phyloP scores from a whole-genome alignment of 2,797 vertebrate genomes.

The Parauchenoglanis punctatus region DNA sequence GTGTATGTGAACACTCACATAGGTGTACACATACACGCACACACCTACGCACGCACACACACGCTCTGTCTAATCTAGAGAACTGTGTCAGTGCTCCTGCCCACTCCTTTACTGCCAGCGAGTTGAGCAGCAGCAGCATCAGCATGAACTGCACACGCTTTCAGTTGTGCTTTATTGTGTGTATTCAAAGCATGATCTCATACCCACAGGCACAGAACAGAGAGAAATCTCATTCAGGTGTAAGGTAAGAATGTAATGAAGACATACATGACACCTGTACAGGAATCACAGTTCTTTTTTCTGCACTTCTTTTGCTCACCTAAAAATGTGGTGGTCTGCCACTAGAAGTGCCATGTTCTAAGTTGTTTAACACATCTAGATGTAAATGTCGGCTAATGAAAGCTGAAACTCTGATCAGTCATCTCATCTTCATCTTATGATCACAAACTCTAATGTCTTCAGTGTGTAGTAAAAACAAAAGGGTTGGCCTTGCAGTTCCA shows the following conservation, averaged over 20 bases:
- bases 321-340: background rate
- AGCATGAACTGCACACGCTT: background rate
- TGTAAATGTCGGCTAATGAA: background rate
- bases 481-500: background rate
- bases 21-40: background rate
- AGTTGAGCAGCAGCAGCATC: background rate
- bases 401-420: background rate
- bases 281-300: background rate
- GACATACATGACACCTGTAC: background rate
- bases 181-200: background rate
- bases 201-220: background rate
- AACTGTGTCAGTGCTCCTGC: slow-evolving; percentile 9
- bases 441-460: background rate
- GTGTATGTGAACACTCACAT: background rate
- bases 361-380: background rate
- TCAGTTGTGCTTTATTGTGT: slow-evolving; percentile 9
- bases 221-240: background rate
- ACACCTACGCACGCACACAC: no score
- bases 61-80: background rate
- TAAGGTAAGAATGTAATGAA: background rate
- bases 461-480: background rate
- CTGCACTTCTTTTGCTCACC: background rate
- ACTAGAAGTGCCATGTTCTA: background rate
- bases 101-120: slow-evolving; percentile 8
- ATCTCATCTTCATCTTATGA: background rate